A percentile compares a stretch with the other conserved stretches of the same genome.
Conservation (phyloP, 2,113 vertebrate species). For the Rhinoptilus africanus region DNA sequence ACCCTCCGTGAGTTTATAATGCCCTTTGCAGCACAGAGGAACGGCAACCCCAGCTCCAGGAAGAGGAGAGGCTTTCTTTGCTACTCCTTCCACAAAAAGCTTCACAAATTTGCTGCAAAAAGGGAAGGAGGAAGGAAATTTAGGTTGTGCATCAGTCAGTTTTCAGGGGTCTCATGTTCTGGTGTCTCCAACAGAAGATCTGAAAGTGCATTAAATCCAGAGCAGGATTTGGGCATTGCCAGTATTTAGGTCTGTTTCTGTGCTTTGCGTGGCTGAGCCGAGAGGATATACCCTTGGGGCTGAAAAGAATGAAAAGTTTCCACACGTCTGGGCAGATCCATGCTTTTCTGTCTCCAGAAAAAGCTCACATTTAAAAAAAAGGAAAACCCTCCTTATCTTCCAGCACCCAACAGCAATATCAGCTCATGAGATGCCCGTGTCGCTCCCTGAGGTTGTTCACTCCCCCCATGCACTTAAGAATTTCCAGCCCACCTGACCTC, state of each 20-base stretch:
- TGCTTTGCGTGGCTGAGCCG: background rate
- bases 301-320: background rate
- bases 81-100: background rate
- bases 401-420: background rate
- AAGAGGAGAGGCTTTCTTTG: background rate
- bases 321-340: background rate
- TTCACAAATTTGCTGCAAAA: background rate
- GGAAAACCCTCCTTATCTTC: background rate
- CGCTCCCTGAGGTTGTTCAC: background rate
- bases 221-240: background rate
- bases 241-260: background rate
- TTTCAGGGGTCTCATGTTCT: rapidly evolving
- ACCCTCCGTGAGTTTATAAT: background rate
- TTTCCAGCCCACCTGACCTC: conserved; percentile 15
- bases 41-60: background rate
- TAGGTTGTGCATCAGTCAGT: background rate
- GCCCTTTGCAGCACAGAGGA: background rate
- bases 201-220: background rate
- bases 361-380: background rate
- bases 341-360: background rate
- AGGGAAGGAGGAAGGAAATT: background rate
- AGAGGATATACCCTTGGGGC: no score
- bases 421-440: rapidly evolving
- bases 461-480: background rate
- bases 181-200: background rate